Percentiles rank a stretch among this genome's conserved stretches.
Conservation (phyloP, 2,888 invertebrate species). For the Drosophila atripex region DNA sequence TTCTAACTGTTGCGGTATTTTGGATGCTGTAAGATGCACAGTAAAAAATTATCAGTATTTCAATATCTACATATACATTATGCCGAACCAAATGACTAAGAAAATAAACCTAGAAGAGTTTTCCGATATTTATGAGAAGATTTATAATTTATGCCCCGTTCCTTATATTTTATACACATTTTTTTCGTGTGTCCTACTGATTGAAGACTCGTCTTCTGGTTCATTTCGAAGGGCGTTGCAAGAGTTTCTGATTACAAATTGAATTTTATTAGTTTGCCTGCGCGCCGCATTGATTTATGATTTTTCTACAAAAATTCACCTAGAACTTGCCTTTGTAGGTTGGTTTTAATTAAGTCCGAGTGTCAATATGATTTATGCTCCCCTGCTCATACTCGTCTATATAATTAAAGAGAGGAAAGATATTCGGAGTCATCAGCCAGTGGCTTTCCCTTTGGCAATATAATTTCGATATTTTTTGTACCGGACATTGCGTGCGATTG, state of each 20-base stretch:
- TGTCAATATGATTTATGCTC: slow-evolving; percentile 71
- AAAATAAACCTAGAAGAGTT: background rate
- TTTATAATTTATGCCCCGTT: background rate
- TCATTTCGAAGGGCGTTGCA: slow-evolving; percentile 44
- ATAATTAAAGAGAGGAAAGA: slow-evolving; percentile 48
- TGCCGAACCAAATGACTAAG: background rate
- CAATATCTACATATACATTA: no score
- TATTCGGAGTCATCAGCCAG: slow-evolving; percentile 50
- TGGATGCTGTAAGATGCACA: slow-evolving; percentile 27
- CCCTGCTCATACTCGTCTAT: slow-evolving; percentile 28
- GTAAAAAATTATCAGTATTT: background rate
- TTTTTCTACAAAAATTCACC: slow-evolving; percentile 48
- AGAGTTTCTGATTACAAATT: slow-evolving; percentile 71
- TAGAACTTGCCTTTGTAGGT: slow-evolving; percentile 35
- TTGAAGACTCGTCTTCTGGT: slow-evolving; percentile 32
- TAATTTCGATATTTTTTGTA: slow-evolving; percentile 10
- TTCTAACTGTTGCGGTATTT: slow-evolving; percentile 69
- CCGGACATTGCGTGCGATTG: slow-evolving; percentile 75
- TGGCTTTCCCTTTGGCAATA: slow-evolving; percentile 48
- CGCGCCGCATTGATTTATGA: slow-evolving; percentile 73
- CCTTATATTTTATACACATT: background rate
- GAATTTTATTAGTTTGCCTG: slow-evolving; percentile 72
- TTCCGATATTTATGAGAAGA: background rate
- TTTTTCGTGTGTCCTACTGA: slow-evolving; percentile 20
- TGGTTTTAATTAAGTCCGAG: slow-evolving; percentile 70